Evolutionary conservation across 2,888 invertebrate genomes (phyloP), one percentile per base, ranked within the genome.

Genomic region (Synergus umbraculus): DNA sequence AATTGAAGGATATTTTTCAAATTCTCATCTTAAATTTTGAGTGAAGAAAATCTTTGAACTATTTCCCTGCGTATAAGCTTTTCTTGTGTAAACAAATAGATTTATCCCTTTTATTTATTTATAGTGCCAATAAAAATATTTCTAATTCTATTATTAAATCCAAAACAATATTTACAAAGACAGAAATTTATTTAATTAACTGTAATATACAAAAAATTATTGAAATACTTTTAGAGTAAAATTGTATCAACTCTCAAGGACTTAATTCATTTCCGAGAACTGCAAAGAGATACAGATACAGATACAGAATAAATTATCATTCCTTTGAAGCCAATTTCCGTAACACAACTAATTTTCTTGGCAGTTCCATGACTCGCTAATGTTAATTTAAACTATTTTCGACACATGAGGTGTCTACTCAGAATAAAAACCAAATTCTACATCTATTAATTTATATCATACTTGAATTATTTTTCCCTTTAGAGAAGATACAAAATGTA

Each of bases 241-340:
- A 58, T 18, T 18, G n/a, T 58, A 18, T 49, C 18, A 58, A 22
- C 10, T 12, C 8, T 43, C n/a, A 43, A 65, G 43, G 65, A 41
- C n/a, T 7, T 37, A 15, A 65, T 65, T 65, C 18, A 65, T 15
- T 43, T 65, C 65, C 65, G 65, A n/a, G 65, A 65, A 65, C 58
- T 58, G 46, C 29, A 46, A 46, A 46, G 46, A 8, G 46, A 46
- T 8, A 29, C 29, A 29, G 29, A 29, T 29, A 29, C 29, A 29
- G 29, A 58, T 18, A 58, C 2, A 58, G 58, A 22, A 58, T 58
- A 58, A 58, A 58, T 58, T 58, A 58, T 18, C 18, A 58, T n/a
- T 58, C 58, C 58, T 58, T 58, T 58, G 22, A 8, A 58, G 60
- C 60, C 60, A 60, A 60, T 60, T 60, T 60, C 60, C 60, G 60